Evolutionary conservation across 2,888 invertebrate species (phyloP), one percentile per base, ranked within the genome.

Genomic region (Lamproptera curius): DNA sequence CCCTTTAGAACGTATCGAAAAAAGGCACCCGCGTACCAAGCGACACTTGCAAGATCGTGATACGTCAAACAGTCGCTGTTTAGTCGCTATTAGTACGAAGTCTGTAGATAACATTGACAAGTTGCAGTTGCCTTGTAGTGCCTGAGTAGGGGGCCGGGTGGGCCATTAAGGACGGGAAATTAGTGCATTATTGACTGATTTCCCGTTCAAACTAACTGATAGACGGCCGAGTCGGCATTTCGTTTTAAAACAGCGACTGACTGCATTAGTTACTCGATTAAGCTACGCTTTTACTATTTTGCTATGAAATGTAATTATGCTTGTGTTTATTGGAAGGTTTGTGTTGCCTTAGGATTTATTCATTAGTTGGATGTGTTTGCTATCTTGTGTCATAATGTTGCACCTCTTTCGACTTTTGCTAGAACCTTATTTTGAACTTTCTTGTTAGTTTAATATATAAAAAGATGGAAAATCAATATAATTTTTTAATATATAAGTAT

Each of bases 141-240:
- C 70, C 78, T 74, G 76, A 71, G 67, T 65, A 65, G 63, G 62
- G 68, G 63, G 63, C 70, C 63, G 70, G 69, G 71, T 75, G 68
- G 58, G 72, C 82, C 74, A 87, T 84, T 85, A 81, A 82, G 79
- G 75, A 82, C 70, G 81, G 86, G 87, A 87, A 86, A 86, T 87
- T 81, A 86, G 86, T 85, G 81, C 80, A 87, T 87, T 84, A 87
- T 87, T 83, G 84, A 85, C 84, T 86, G 81, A 86, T 87, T 87
- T 86, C 87, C 86, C 80, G 73, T 80, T 75, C 74, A 75, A 81
- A 85, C 83, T 84, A 76, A 77, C 67, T 76, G 77, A 73, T 76
- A 76, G 81, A 73, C 75, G 76, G 62, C 69, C 65, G 67, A 61
- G 53, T 45, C 58, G 62, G 73, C 71, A 70, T 72, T 73, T 73